Percentiles rank a stretch among this genome's conserved stretches.
phyloP scores from a whole-genome alignment of 2,888 invertebrate species.

The Smittia aterrima region DNA sequence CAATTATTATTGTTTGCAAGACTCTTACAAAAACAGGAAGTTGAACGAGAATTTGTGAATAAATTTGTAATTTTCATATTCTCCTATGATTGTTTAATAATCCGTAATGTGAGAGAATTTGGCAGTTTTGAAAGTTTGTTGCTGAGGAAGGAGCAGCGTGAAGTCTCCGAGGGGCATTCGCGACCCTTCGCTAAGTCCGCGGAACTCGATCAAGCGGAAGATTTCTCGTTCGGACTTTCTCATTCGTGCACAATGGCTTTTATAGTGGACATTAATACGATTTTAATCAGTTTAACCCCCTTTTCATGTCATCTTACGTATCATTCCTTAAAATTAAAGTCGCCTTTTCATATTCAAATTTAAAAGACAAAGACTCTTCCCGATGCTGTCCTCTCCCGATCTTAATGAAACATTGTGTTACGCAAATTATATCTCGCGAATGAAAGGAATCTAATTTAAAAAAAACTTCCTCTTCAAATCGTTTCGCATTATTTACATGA shows the following conservation, averaged over 20 bases:
- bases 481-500: conserved; percentile 24
- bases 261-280: conserved; percentile 37
- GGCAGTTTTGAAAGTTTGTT: neutral
- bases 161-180: neutral
- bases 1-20: conserved; percentile 7
- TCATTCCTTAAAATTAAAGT: neutral
- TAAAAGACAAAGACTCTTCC: neutral
- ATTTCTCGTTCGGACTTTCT: neutral
- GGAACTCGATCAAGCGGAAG: conserved; percentile 9
- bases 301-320: neutral
- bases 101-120: conserved; percentile 11
- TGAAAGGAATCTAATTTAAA: conserved; percentile 10
- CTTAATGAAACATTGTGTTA: conserved; percentile 15
- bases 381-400: neutral
- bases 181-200: neutral
- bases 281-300: conserved; percentile 35
- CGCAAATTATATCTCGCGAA: conserved; percentile 14
- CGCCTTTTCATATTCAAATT: conserved; percentile 16
- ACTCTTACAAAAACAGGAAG: neutral
- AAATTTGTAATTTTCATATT: too few species aligned
- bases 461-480: neutral
- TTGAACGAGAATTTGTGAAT: neutral
- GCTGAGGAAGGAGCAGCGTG: neutral
- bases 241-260: neutral
- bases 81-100: neutral